Evolutionary conservation across 2,797 vertebrate species (phyloP).

Genomic region (Bradypus variegatus): DNA sequence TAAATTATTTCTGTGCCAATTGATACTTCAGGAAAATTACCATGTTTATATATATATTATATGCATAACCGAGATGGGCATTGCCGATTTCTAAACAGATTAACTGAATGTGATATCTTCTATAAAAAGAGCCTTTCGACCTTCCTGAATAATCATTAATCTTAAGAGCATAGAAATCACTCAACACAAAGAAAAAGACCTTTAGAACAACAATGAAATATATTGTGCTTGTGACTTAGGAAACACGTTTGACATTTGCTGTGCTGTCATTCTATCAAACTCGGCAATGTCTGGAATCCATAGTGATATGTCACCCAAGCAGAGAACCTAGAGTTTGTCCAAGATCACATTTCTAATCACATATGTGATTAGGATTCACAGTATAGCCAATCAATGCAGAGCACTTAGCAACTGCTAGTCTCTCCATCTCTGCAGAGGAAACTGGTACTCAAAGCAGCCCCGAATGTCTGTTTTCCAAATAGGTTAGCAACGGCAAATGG

Average conservation of each 20-base stretch:
- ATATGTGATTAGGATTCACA: background rate
- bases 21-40: background rate
- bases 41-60: background rate
- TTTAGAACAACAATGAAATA: background rate
- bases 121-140: background rate
- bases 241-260: background rate
- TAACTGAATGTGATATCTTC: background rate
- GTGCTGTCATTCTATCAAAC: background rate
- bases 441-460: background rate
- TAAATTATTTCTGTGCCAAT: background rate
- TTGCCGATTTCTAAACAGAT: background rate
- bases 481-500: background rate
- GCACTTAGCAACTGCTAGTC: background rate
- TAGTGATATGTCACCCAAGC: background rate
- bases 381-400: background rate
- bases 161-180: background rate
- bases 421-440: background rate
- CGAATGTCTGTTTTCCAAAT: too few relatives aligned
- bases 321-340: background rate
- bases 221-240: background rate
- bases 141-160: conserved; percentile 22
- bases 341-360: background rate
- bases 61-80: background rate
- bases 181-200: background rate
- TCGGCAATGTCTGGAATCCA: background rate